Base-by-base conservation (phyloP, 2,888 invertebrate genomes). In the Sepioteuthis lessoniana region DNA sequence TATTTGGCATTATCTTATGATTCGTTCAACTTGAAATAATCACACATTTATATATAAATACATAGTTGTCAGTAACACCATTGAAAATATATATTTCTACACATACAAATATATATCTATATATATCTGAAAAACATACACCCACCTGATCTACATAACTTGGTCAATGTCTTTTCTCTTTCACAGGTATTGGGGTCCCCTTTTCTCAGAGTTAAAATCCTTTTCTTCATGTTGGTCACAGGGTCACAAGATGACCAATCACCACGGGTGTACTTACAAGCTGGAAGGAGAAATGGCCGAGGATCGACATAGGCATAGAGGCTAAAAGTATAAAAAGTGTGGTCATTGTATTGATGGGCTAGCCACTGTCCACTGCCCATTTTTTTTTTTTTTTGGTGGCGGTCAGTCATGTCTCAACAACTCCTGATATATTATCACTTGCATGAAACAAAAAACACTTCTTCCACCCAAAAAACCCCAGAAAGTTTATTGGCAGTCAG, bases 231-330 rank as follows among this genome's bases (percentile, higher is more conserved):
- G 38, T 95, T 94, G 28, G 95, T 95, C 16, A 46, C 50, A 0
- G 94, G 92, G 94, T 95, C 94, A 95, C 95, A 95, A 13, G 91
- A 55, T 25, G 94, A 94, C 95, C 95, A 95, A n/a, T 94, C 90
- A 13, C 94, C 94, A 38, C 92, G 92, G 92, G 92, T 94, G 93
- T 95, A 95, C 93, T 94, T 95, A 94, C 95, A 95, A 47, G 50
- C 55, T 55, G 38, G 42, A 50, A 92, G 47, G 76, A 76, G 76
- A 76, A 76, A 76, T 76, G 76, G 76, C 76, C 76, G 76, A 76
- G 76, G 76, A 76, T 76, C 76, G 76, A 76, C 76, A 76, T 76
- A 76, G 76, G 76, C 76, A 76, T 76, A 76, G 76, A 76, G 76
- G 76, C 76, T 76, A 76, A 76, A 76, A 76, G 76, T 76, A 76